Base-by-base conservation (phyloP, 2,888 invertebrate species). In the Netelia inedita region DNA sequence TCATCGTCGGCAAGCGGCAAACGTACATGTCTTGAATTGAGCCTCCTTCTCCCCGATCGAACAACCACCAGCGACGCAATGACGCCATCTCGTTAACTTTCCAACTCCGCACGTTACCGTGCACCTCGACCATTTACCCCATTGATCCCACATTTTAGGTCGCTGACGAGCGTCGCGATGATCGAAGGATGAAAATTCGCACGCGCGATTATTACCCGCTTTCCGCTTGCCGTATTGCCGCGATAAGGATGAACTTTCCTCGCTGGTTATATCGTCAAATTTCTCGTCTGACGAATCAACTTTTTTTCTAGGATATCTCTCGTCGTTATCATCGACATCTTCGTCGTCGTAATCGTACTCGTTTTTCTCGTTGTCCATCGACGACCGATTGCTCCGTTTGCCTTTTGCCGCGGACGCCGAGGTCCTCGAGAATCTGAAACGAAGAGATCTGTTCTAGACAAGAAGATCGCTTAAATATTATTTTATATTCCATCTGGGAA, bases 111-210 rank as follows among this genome's bases (percentile, higher is more conserved):
- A 95, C 28, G 93, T 92, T 5, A 94, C 94, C 68, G 94, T 94
- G 88, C 95, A 95, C 1, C 90, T 85, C 5, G 94, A 94, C 95
- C 95, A 95, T 87, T 92, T 94, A 68, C 94, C 93, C 94, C 94
- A 94, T 72, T 93, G 93, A 87, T 94, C 94, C 94, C 94, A 94
- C 75, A 94, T 89, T 89, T 94, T 94, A 43, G 93, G 90, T 5
- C 87, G 87, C 71, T 89, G 85, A 41, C 87, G 84, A 65, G 57
- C 50, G 14, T 59, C 43, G 19, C 83, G 75, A 72, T 63, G 53
- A 2, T 73, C 74, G 41, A 57, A 53, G 14, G 57, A 61, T 23
- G 66, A 43, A 41, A 46, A 43, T 63, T 71, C 65, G 41, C 61
- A 11, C 23, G 55, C n/a, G 59, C 65, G 21, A 46, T 84, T 41